A percentile compares a stretch with the other conserved stretches of the same genome.
Conservation (phyloP, 2,888 invertebrate genomes). For the Salticus scenicus region DNA sequence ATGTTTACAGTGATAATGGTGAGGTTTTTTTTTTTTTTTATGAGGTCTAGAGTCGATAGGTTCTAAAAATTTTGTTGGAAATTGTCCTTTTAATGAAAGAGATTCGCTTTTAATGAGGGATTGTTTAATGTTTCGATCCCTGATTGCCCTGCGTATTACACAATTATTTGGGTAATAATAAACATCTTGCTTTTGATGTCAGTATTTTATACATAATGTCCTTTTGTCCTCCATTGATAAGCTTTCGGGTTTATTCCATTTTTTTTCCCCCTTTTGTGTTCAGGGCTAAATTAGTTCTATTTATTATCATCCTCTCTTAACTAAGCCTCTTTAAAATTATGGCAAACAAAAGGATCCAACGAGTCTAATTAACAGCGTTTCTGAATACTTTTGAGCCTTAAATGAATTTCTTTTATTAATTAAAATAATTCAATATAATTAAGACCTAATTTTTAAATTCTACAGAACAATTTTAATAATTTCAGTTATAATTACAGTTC, state of each 20-base stretch:
- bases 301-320: not conserved
- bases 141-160: constrained; percentile 31
- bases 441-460: too few species aligned
- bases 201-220: not conserved
- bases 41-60: constrained; percentile 16
- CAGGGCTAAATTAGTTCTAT: not conserved
- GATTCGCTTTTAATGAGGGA: constrained; percentile 64
- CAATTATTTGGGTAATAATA: constrained; percentile 20
- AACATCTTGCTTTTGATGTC: not conserved
- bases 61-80: constrained; percentile 47
- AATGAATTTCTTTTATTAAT: too few species aligned
- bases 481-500: too few species aligned
- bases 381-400: too few species aligned
- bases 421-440: too few species aligned
- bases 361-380: not conserved
- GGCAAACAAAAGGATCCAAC: not conserved
- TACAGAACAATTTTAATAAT: too few species aligned
- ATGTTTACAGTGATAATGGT: constrained; percentile 41
- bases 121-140: constrained; percentile 39
- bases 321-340: not conserved
- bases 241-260: not conserved
- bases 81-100: constrained; percentile 46
- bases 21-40: constrained; percentile 22
- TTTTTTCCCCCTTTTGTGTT: not conserved
- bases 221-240: not conserved